Base-by-base conservation (phyloP, 2,797 vertebrate genomes). In the Buphagus erythrorhynchus region DNA sequence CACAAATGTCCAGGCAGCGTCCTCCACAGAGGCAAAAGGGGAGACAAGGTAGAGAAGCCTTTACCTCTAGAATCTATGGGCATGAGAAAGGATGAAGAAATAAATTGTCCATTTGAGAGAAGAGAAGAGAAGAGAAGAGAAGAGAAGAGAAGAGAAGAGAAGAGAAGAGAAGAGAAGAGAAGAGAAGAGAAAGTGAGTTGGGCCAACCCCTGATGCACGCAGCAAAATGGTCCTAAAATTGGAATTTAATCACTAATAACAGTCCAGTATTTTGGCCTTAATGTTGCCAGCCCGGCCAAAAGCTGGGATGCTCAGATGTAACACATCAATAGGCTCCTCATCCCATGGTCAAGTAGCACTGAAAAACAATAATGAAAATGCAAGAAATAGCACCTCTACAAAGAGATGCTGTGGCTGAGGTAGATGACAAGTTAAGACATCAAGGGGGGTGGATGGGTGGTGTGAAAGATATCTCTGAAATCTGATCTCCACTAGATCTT, bases 361-460 rank as follows among this genome's bases (percentile, higher is more conserved):
- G 65, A 73, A 73, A 72, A 79, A 28, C 22, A 46, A 10, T 6
- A 55, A 48, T 42, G 45, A 74, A 78, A 89, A 55, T 26, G 13
- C n/a, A 63, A 66, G 69, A 61, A 83, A 65, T 48, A 77, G 35
- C 57, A 57, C 15, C 16, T 68, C n/a, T 49, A 21, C 28, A 66
- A 86, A 54, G 31, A 58, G 52, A 9, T 24, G 21, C 38, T 54
- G 11, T 84, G n/a, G 13, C 61, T 86, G 52, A 52, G 25, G 51
- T 43, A 69, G 45, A 48, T 33, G 31, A 36, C 67, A 79, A 73
- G 36, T 25, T 45, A 67, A 16, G 43, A 76, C 19, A 78, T 42
- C 35, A 46, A 61, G 46, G 25, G n/a, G 3, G 3, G 18, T 0
- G 5, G 28, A 9, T n/a, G 20, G 43, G 40, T 11, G 3, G 11